phyloP scores from a whole-genome alignment of 2,888 invertebrate genomes.

The Molorchus minor region DNA sequence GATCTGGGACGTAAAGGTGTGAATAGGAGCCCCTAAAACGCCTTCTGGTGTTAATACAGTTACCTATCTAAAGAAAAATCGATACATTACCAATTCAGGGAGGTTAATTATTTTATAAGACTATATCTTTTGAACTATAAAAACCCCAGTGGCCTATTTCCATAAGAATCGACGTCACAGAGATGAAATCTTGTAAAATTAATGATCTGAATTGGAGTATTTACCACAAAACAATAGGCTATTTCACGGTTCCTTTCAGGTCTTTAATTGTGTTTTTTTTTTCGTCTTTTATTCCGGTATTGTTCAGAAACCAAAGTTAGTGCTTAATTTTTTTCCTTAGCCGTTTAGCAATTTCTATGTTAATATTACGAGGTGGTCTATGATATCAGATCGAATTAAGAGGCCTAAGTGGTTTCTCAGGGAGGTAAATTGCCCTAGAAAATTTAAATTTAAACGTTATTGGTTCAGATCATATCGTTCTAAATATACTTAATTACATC shows the following conservation, averaged over 20 bases:
- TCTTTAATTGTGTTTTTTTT: background rate
- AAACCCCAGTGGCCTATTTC: slow-evolving; percentile 52
- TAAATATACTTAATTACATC: slow-evolving; percentile 58
- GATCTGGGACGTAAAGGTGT: slow-evolving; percentile 44
- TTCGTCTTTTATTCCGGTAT: background rate
- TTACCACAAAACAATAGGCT: slow-evolving; percentile 39
- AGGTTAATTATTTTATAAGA: slow-evolving; percentile 54
- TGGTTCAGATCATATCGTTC: slow-evolving; percentile 55
- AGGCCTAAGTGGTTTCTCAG: slow-evolving; percentile 37
- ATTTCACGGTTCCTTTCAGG: slow-evolving; percentile 36
- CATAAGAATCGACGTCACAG: slow-evolving; percentile 45
- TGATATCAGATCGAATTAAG: slow-evolving; percentile 40
- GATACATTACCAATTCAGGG: slow-evolving; percentile 48
- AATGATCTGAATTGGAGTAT: slow-evolving; percentile 32
- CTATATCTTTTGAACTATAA: slow-evolving; percentile 44
- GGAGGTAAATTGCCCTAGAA: slow-evolving; percentile 55
- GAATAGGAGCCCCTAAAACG: slow-evolving; percentile 41
- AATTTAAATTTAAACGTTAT: slow-evolving; percentile 55
- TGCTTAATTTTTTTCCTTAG: slow-evolving; percentile 1
- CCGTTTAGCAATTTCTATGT: slow-evolving; percentile 9
- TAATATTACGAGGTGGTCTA: slow-evolving; percentile 35
- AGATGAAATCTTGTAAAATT: slow-evolving; percentile 23
- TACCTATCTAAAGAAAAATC: slow-evolving; percentile 37
- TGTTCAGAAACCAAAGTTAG: slow-evolving; percentile 3
- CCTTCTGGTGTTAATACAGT: slow-evolving; percentile 41